Conservation (phyloP, 2,797 vertebrate species). For the Aplochiton taeniatus region DNA sequence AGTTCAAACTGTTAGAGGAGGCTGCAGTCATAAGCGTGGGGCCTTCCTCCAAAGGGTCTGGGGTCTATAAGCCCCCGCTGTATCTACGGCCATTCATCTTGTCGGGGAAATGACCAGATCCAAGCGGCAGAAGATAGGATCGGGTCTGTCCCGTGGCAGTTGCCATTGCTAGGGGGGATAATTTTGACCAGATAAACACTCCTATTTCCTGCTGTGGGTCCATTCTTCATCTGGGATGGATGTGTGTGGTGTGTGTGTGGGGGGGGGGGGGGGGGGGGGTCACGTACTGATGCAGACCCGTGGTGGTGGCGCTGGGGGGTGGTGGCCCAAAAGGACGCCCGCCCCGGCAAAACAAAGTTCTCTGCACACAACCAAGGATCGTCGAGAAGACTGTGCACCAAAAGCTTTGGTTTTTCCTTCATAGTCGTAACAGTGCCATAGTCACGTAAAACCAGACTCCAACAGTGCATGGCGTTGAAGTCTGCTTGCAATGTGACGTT, state of each 20-base stretch:
- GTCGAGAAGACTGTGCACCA: too few species aligned
- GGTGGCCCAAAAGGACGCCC: too few species aligned
- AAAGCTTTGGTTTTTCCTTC: too few species aligned
- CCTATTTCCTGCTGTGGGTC: constrained; percentile 60
- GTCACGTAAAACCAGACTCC: not conserved
- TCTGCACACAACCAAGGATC: too few species aligned
- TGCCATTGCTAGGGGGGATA: constrained; percentile 45
- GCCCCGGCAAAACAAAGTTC: too few species aligned
- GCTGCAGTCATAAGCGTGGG: constrained; percentile 76
- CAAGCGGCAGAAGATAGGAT: constrained; percentile 48
- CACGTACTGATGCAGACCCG: constrained; percentile 59
- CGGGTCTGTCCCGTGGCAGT: constrained; percentile 59
- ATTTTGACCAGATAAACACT: constrained; percentile 65
- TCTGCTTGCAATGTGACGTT: too few species aligned
- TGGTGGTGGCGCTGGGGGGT: constrained; percentile 30
- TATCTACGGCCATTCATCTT: constrained; percentile 75
- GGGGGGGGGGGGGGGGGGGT: constrained; percentile 18
- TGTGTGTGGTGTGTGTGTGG: not conserved
- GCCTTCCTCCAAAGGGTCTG: constrained; percentile 11
- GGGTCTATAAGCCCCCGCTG: constrained; percentile 59
- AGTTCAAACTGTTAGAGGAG: constrained; percentile 59
- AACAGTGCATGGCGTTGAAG: too few species aligned
- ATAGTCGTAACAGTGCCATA: too few species aligned
- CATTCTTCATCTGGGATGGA: constrained; percentile 56
- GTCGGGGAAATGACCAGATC: constrained; percentile 77